Percentiles rank a stretch among this genome's conserved stretches.
Evolutionary conservation across 2,888 invertebrate species (phyloP).

Genomic region (Eledona agricola): DNA sequence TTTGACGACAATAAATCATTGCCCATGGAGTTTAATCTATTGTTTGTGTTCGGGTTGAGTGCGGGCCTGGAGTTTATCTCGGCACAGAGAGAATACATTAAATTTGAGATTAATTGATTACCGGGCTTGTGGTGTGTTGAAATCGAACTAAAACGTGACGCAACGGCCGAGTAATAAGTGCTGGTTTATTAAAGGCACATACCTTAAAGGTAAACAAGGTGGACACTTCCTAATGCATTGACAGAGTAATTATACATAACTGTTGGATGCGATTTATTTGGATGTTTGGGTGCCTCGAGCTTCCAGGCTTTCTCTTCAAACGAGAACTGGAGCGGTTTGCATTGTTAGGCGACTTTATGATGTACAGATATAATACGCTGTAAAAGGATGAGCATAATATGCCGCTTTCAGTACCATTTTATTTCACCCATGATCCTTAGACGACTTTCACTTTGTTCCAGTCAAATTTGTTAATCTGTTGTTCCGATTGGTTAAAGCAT

Average conservation of each 20-base stretch:
- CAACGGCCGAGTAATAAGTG: slow-evolving; percentile 32
- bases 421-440: too few relatives aligned
- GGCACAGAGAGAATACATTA: slow-evolving; percentile 44
- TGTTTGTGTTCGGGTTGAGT: slow-evolving; percentile 34
- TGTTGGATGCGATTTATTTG: slow-evolving; percentile 10
- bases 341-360: too few relatives aligned
- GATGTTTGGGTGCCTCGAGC: slow-evolving; percentile 14
- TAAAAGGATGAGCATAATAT: too few relatives aligned
- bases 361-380: too few relatives aligned
- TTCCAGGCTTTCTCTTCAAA: slow-evolving; percentile 24
- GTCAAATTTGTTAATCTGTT: too few relatives aligned
- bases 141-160: slow-evolving; percentile 42
- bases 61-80: slow-evolving; percentile 38
- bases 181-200: slow-evolving; percentile 9
- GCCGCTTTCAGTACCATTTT: too few relatives aligned
- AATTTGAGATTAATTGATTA: slow-evolving; percentile 46
- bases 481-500: too few relatives aligned
- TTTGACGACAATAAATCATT: slow-evolving; percentile 35
- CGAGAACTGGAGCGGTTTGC: slow-evolving; percentile 13
- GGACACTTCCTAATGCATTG: slow-evolving; percentile 26
- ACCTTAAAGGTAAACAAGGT: slow-evolving; percentile 18
- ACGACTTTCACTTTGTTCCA: too few relatives aligned
- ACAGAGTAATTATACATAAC: slow-evolving; percentile 20
- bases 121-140: slow-evolving; percentile 34
- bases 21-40: slow-evolving; percentile 25